Evolutionary conservation across 2,113 vertebrate genomes (phyloP).

Genomic region (Zosterops lateralis): DNA sequence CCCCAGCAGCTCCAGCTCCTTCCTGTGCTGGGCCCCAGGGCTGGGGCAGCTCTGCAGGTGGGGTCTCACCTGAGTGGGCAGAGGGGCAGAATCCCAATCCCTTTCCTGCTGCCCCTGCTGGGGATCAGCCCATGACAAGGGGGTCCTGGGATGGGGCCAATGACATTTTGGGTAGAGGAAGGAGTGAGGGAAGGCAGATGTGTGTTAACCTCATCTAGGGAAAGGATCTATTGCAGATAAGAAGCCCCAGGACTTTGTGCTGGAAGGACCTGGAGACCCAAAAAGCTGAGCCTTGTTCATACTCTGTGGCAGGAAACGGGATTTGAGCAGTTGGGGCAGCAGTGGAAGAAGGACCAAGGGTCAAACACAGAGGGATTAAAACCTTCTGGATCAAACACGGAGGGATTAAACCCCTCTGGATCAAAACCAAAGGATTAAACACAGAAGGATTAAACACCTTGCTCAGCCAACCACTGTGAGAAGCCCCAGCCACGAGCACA

Average conservation of each 20-base stretch:
- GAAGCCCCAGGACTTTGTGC: not conserved
- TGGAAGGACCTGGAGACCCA: not conserved
- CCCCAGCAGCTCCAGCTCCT: not conserved
- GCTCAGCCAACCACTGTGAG: not conserved
- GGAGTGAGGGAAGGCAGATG: not conserved
- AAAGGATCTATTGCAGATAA: not conserved
- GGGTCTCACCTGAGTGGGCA: not conserved
- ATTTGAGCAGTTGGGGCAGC: fast-evolving
- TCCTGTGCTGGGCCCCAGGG: not conserved
- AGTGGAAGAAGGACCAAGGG: not conserved
- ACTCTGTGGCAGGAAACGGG: not conserved
- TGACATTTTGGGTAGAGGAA: not conserved
- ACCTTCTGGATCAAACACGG: not conserved
- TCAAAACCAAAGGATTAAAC: not conserved
- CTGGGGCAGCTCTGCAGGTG: not conserved
- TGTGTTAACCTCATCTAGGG: not conserved
- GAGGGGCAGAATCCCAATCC: not conserved
- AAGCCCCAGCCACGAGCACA: not conserved
- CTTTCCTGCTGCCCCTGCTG: not conserved
- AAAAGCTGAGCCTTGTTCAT: not conserved
- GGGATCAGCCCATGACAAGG: not conserved
- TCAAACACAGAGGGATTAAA: not conserved
- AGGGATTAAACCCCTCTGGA: not conserved
- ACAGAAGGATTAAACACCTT: not conserved
- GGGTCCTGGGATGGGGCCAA: fast-evolving